Percentiles rank a stretch among this genome's conserved stretches.
Evolutionary conservation across 2,888 invertebrate genomes (phyloP).

Genomic region (Branchellion lobata): DNA sequence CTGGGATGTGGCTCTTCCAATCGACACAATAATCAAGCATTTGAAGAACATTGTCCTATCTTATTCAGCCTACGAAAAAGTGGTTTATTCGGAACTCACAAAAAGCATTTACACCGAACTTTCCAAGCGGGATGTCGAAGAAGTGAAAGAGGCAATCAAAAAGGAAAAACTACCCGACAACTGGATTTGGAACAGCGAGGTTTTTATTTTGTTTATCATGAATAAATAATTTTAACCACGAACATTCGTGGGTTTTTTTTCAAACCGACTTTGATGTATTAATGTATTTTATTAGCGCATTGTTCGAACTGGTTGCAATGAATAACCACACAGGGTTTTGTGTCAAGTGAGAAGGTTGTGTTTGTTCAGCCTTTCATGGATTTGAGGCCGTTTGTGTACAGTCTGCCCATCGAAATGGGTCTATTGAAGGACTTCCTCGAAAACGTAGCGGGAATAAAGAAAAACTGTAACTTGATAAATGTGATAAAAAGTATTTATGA

Average conservation of each 20-base stretch:
- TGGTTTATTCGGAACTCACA: constrained; percentile 49
- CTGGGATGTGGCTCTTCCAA: constrained; percentile 48
- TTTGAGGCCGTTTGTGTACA: constrained; percentile 52
- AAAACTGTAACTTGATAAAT: constrained; percentile 46
- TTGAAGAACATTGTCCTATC: constrained; percentile 48
- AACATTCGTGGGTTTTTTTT: too few relatives aligned
- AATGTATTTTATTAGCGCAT: too few relatives aligned
- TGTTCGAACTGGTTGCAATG: too few relatives aligned
- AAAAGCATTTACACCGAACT: constrained; percentile 47
- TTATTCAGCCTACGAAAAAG: constrained; percentile 49
- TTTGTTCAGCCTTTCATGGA: constrained; percentile 51
- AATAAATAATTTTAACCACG: background rate
- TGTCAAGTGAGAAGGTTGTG: constrained; percentile 46
- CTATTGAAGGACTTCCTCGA: constrained; percentile 47
- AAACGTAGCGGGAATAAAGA: constrained; percentile 44
- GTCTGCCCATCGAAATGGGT: constrained; percentile 51
- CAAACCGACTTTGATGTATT: too few relatives aligned
- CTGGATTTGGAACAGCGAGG: constrained; percentile 54
- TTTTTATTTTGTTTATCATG: background rate
- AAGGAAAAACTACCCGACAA: constrained; percentile 19
- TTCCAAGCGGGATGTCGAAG: constrained; percentile 30
- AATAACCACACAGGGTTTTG: constrained; percentile 49
- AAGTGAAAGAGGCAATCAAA: constrained; percentile 30
- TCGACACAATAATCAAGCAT: constrained; percentile 48
- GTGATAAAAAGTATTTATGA: constrained; percentile 49